Evolutionary conservation across 2,888 invertebrate species (phyloP).

Genomic region (Caenorhabditis japonica): DNA sequence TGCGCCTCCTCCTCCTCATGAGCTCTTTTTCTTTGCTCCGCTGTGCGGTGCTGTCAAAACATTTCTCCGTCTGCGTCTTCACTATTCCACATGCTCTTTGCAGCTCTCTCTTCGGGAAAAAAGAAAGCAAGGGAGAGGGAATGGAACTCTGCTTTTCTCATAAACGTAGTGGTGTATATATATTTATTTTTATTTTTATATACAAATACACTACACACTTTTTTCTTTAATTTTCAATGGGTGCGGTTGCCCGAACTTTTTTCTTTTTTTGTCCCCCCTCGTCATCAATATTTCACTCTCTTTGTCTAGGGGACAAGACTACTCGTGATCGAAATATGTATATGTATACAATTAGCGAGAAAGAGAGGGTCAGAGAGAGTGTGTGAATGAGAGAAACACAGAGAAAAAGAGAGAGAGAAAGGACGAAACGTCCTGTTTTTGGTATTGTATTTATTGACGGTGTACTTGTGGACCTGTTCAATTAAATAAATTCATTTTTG

Average conservation of each 20-base stretch:
- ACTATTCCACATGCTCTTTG: neutral
- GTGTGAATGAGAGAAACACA: conserved; percentile 5
- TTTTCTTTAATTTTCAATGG: too few relatives aligned
- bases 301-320: too few relatives aligned
- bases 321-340: conserved; percentile 23
- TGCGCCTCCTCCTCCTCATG: conserved; percentile 1
- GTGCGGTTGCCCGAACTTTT: too few relatives aligned
- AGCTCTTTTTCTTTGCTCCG: conserved; percentile 6
- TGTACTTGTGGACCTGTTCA: neutral
- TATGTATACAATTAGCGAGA: conserved; percentile 18
- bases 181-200: neutral
- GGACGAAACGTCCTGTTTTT: neutral
- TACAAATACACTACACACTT: too few relatives aligned
- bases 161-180: conserved; percentile 3
- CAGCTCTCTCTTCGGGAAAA: neutral
- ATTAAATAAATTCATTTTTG: neutral
- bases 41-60: conserved; percentile 40
- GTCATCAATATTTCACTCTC: neutral
- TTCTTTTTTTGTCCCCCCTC: neutral
- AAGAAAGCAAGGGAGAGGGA: neutral
- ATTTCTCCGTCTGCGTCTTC: conserved; percentile 22
- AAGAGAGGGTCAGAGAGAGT: too few relatives aligned
- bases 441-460: too few relatives aligned
- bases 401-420: neutral
- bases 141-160: conserved; percentile 13